Percentiles rank a stretch among this genome's conserved stretches.
Conservation (phyloP, 2,113 vertebrate species). For the Marcusenius ussheri region DNA sequence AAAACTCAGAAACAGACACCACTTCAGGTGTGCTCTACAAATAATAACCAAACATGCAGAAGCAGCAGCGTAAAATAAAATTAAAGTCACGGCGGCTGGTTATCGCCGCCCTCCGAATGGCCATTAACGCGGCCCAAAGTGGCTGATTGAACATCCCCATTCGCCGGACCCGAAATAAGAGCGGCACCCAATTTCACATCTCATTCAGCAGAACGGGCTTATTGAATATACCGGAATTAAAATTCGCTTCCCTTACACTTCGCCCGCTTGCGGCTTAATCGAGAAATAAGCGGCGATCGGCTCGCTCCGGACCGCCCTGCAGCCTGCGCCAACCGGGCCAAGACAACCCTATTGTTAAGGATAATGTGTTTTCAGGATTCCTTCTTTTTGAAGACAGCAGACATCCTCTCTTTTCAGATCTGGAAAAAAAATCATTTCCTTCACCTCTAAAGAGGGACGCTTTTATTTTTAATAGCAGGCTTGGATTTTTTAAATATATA, state of each 20-base stretch:
- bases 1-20: constrained; percentile 32
- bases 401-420: constrained; percentile 33
- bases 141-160: constrained; percentile 56
- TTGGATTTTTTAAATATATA: neutral
- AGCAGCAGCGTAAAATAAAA: constrained; percentile 38
- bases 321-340: constrained; percentile 32
- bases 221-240: constrained; percentile 53
- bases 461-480: neutral
- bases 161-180: constrained; percentile 46
- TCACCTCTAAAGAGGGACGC: neutral
- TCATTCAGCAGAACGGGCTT: constrained; percentile 52
- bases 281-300: constrained; percentile 29
- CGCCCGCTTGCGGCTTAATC: constrained; percentile 22
- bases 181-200: constrained; percentile 57
- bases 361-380: constrained; percentile 36
- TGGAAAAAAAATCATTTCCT: neutral
- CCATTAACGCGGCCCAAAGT: constrained; percentile 50
- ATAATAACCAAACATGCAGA: constrained; percentile 45
- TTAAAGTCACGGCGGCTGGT: constrained; percentile 40
- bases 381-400: constrained; percentile 33
- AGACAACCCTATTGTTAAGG: constrained; percentile 41
- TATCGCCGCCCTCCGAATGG: constrained; percentile 51
- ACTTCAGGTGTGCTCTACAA: constrained; percentile 28
- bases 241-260: constrained; percentile 46
- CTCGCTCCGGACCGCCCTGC: constrained; percentile 22